These are phyloP conservation scores for Anastatus disparis DNA, from an alignment of 1,140 invertebrate species.

Conservation along the genomic window DNA sequence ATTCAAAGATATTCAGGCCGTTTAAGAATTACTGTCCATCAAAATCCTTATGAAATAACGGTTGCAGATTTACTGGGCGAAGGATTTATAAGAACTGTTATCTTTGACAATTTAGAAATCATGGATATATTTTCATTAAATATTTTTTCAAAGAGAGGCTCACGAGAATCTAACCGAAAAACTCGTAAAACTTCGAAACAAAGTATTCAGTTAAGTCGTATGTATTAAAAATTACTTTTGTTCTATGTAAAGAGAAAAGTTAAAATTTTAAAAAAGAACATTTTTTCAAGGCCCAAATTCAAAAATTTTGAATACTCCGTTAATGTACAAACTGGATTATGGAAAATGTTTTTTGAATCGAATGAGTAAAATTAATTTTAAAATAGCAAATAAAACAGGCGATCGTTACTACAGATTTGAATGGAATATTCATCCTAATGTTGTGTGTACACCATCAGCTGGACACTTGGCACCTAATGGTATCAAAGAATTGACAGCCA, in stretches of 20 bases:
- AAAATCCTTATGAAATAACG: slow-evolving; percentile 57
- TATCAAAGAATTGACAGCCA: slow-evolving; percentile 49
- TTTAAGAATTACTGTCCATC: slow-evolving; percentile 43
- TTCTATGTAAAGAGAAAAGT: neutral
- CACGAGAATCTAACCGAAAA: too few species aligned
- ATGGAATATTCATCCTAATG: slow-evolving; percentile 46
- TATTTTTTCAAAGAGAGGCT: neutral
- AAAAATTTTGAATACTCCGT: neutral
- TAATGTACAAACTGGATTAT: slow-evolving; percentile 45
- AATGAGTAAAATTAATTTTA: slow-evolving; percentile 49
- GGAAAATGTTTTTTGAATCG: slow-evolving; percentile 51
- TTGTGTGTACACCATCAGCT: slow-evolving; percentile 50
- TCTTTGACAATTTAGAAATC: slow-evolving; percentile 49
- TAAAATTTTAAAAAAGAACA: neutral
- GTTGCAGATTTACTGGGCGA: slow-evolving; percentile 47
- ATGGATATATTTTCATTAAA: neutral
- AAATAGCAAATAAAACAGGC: slow-evolving; percentile 51
- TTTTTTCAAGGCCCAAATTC: neutral
- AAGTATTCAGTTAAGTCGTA: too few species aligned
- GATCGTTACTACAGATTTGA: slow-evolving; percentile 52
- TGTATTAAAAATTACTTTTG: neutral
- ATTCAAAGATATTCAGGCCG: slow-evolving; percentile 36
- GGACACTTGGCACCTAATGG: slow-evolving; percentile 50
- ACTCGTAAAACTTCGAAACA: neutral
- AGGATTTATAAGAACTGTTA: slow-evolving; percentile 48